These are phyloP conservation scores for Calliphora vomitoria DNA, from an alignment of 2,888 invertebrate species.

Conservation along the genomic window DNA sequence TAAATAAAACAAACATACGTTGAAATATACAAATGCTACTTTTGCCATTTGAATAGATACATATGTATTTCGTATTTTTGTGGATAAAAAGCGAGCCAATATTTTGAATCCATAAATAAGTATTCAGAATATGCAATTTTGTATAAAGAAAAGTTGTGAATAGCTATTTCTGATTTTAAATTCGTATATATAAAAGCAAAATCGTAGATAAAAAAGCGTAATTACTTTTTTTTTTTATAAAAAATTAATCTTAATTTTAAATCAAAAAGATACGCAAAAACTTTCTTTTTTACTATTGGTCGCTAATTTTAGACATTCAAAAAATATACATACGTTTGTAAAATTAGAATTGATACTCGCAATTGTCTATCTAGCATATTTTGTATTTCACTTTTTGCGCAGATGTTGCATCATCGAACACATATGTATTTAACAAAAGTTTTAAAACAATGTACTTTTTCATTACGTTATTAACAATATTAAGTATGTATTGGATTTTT, in stretches of 20 bases:
- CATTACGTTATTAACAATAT: neutral
- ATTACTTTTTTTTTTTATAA: neutral
- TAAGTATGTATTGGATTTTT: neutral
- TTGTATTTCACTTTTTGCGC: slow-evolving; percentile 1
- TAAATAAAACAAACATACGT: too few species aligned
- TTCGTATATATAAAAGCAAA: too few species aligned
- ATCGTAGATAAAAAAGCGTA: neutral
- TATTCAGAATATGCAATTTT: too few species aligned
- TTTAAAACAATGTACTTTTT: neutral
- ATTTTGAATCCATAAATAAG: too few species aligned
- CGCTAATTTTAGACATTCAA: neutral
- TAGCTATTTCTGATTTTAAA: too few species aligned
- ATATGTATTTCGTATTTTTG: too few species aligned
- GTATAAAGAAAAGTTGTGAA: too few species aligned
- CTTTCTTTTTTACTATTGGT: neutral
- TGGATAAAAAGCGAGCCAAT: too few species aligned
- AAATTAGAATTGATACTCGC: neutral
- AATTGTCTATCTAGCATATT: neutral
- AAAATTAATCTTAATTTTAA: neutral
- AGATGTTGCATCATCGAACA: neutral
- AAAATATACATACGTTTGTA: neutral
- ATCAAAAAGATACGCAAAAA: neutral
- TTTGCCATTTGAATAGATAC: too few species aligned
- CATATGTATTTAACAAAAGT: neutral
- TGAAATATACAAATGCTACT: too few species aligned